Base-by-base conservation (phyloP, 2,888 invertebrate genomes). In the Odontocolon sp. region DNA sequence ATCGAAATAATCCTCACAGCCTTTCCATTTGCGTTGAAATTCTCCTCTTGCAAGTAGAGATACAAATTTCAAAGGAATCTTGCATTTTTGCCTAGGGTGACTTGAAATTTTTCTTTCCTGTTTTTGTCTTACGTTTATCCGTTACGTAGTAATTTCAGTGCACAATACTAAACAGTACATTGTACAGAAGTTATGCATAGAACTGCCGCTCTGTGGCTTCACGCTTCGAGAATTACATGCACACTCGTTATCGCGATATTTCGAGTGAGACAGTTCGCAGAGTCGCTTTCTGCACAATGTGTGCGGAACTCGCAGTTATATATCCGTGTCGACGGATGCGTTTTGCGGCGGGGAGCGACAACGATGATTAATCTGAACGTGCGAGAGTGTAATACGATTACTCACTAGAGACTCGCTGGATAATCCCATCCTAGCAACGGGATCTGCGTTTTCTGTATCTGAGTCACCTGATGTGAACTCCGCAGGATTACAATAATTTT, bases 381-480 rank as follows among this genome's bases (percentile, higher is more conserved):
- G 31, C n/a, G 28, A 31, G 54, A 67, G 26, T 18, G 16, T 74
- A 56, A 61, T 77, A 70, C 57, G 38, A 66, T 77, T 68, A 70
- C 64, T 79, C 78, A 78, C 36, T 59, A 18, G 9, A 28, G 54
- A 38, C 5, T 26, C 11, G 36, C 47, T 77, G 70, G 77, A 64
- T 76, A 77, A 78, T 76, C 21, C 18, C 8, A 26, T 45, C 14
- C 16, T 23, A n/a, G 16, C 14, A 47, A 21, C 6, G 54, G 5
- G 68, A 78, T 64, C 52, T 69, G 11, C 47, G 67, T 57, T 78
- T 42, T 57, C 54, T 75, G n/a, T 28, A n/a, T 42, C 28, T 59
- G 79, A 72, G 69, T 75, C 75, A 79, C 36, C 66, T 36, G 52
- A 54, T 28, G 38, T 28, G 18, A 14, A 31, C 36, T 9, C 38